These are phyloP conservation scores for Erinaceus europaeus DNA, from an alignment of 2,113 vertebrate species.

Conservation along the genomic window DNA sequence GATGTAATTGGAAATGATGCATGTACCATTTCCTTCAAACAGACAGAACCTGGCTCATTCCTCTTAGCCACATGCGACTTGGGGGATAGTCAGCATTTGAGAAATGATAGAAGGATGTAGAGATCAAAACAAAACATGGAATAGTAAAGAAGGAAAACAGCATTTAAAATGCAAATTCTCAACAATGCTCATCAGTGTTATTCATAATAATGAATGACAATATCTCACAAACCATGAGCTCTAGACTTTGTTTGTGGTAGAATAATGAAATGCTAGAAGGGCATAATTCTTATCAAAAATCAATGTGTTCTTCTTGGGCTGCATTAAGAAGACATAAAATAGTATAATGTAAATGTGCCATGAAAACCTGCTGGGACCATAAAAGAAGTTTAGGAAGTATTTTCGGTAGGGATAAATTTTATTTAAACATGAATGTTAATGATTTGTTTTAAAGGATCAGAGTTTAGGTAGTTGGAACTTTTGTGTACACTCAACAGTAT, in stretches of 20 bases:
- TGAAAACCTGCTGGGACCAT: not conserved
- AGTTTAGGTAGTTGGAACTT: not conserved
- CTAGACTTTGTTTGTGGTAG: constrained; percentile 28
- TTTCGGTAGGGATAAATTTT: not conserved
- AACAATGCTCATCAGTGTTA: not conserved
- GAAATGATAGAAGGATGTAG: not conserved
- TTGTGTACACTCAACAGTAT: not conserved
- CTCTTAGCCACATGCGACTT: not conserved
- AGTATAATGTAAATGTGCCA: not conserved
- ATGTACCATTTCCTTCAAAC: not conserved
- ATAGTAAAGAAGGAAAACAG: constrained; percentile 16
- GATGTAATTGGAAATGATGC: constrained; percentile 31
- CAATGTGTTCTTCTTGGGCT: constrained; percentile 21
- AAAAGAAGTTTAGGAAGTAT: not conserved
- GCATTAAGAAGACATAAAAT: not conserved
- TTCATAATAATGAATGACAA: constrained; percentile 40
- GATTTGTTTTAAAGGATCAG: not conserved
- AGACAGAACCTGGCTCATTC: constrained; percentile 34
- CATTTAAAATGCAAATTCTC: constrained; percentile 48
- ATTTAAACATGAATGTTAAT: not conserved
- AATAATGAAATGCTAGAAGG: constrained; percentile 40
- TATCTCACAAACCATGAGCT: constrained; percentile 47
- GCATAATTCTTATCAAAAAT: constrained; percentile 48
- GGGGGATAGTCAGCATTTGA: not conserved
- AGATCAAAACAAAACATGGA: constrained; percentile 12